These are phyloP conservation scores for Drosophila subsilvestris DNA, from an alignment of 2,888 invertebrate genomes.

Conservation along the genomic window DNA sequence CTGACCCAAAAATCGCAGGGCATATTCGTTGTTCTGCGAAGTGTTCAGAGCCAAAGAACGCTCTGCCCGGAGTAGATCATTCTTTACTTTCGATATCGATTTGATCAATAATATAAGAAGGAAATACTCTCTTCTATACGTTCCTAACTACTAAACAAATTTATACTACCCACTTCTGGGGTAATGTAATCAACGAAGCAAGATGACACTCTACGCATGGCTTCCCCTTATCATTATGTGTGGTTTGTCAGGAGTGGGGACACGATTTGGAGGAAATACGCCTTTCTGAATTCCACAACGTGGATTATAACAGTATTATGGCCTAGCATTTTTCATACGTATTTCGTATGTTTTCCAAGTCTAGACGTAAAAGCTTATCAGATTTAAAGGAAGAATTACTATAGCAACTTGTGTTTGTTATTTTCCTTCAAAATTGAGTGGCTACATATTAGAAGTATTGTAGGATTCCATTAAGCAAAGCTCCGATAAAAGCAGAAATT, in stretches of 20 bases:
- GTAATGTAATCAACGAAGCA: not conserved
- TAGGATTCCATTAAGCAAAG: too few species aligned
- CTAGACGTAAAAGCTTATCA: not conserved
- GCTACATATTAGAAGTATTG: too few species aligned
- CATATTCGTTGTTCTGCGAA: too few species aligned
- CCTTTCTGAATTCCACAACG: not conserved
- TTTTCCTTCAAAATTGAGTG: not conserved
- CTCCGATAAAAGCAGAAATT: not conserved
- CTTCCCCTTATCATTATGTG: constrained; percentile 2
- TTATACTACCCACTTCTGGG: not conserved
- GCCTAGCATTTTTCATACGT: not conserved
- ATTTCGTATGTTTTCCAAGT: not conserved
- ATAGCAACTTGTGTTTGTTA: too few species aligned
- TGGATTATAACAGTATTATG: constrained; percentile 7
- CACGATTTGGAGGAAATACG: constrained; percentile 5
- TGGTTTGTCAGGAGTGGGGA: not conserved
- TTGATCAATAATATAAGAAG: too few species aligned
- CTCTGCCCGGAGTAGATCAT: too few species aligned
- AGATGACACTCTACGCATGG: not conserved
- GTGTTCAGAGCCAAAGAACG: too few species aligned
- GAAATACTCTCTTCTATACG: too few species aligned
- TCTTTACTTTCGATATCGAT: too few species aligned
- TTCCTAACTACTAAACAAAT: too few species aligned
- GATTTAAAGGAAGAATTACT: too few species aligned
- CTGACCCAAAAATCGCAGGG: not conserved